Evolutionary conservation across 2,888 invertebrate genomes (phyloP).

Genomic region (Tinea pellionella): DNA sequence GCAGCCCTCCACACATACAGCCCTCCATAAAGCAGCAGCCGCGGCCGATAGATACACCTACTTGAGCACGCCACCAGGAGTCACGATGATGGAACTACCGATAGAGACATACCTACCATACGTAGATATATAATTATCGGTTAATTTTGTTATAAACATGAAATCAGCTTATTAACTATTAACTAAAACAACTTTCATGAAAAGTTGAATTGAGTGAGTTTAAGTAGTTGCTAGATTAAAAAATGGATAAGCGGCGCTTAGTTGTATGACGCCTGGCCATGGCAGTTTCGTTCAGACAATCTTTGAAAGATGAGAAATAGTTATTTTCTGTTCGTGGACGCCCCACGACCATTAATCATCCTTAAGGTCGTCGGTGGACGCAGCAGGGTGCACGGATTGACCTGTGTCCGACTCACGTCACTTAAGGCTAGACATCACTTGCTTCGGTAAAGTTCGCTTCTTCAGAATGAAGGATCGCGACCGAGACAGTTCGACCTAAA

Average conservation of each 20-base stretch:
- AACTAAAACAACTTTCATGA: background rate
- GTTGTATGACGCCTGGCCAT: slow-evolving; percentile 40
- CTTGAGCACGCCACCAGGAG: too few relatives aligned
- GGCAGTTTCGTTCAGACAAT: slow-evolving; percentile 47
- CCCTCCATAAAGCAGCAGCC: too few relatives aligned
- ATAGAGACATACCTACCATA: too few relatives aligned
- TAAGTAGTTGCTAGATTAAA: background rate
- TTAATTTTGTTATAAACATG: too few relatives aligned
- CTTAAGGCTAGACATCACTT: slow-evolving; percentile 4
- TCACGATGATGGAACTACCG: too few relatives aligned
- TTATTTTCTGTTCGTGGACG: slow-evolving; percentile 50
- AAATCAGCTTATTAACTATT: too few relatives aligned
- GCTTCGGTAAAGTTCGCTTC: background rate
- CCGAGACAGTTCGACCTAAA: background rate
- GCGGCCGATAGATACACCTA: too few relatives aligned
- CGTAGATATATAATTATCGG: too few relatives aligned
- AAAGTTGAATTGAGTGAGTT: background rate
- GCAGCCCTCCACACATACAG: too few relatives aligned
- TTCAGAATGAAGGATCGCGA: slow-evolving; percentile 5
- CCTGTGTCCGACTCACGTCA: slow-evolving; percentile 30
- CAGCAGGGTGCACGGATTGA: slow-evolving; percentile 49
- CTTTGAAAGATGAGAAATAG: slow-evolving; percentile 61
- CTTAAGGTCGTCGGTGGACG: slow-evolving; percentile 21
- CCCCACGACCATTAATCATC: slow-evolving; percentile 55
- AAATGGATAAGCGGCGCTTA: slow-evolving; percentile 19